These are phyloP conservation scores for Linepithema humile DNA, from an alignment of 1,140 invertebrate genomes.

Conservation along the genomic window DNA sequence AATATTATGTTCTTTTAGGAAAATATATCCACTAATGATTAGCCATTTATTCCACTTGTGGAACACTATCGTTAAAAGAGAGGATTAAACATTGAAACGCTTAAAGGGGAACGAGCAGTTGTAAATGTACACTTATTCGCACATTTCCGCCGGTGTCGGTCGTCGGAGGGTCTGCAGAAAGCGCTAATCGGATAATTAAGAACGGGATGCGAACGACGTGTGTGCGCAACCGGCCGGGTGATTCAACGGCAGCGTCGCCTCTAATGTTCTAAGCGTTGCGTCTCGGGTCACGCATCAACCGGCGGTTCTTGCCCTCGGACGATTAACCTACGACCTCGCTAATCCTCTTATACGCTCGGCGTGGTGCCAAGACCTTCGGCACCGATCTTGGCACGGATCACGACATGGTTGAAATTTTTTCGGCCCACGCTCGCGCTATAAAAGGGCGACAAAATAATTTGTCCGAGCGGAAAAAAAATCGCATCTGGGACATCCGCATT, in stretches of 20 bases:
- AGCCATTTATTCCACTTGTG: neutral
- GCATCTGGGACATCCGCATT: neutral
- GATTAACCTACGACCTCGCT: slow-evolving; percentile 65
- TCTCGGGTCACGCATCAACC: slow-evolving; percentile 80
- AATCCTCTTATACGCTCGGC: slow-evolving; percentile 65
- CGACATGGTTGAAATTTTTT: slow-evolving; percentile 37
- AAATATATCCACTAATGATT: too few species aligned
- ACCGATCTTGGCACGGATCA: slow-evolving; percentile 42
- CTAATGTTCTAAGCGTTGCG: slow-evolving; percentile 61
- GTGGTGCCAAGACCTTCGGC: slow-evolving; percentile 55
- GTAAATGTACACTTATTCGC: slow-evolving; percentile 19
- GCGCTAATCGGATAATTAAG: slow-evolving; percentile 63
- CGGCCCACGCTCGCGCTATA: neutral
- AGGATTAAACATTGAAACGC: neutral
- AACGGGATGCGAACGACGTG: slow-evolving; percentile 66
- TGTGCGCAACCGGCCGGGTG: slow-evolving; percentile 72
- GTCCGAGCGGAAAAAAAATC: neutral
- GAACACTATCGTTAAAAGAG: neutral
- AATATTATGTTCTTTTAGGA: too few species aligned
- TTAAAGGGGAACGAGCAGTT: slow-evolving; percentile 32
- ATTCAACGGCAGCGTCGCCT: slow-evolving; percentile 73
- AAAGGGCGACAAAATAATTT: neutral
- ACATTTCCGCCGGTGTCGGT: slow-evolving; percentile 29
- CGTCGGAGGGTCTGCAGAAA: neutral
- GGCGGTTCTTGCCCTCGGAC: slow-evolving; percentile 71